Percentiles rank a stretch among this genome's conserved stretches.
Conservation (phyloP, 1,140 invertebrate genomes). For the Carcinoscorpius rotundicauda region DNA sequence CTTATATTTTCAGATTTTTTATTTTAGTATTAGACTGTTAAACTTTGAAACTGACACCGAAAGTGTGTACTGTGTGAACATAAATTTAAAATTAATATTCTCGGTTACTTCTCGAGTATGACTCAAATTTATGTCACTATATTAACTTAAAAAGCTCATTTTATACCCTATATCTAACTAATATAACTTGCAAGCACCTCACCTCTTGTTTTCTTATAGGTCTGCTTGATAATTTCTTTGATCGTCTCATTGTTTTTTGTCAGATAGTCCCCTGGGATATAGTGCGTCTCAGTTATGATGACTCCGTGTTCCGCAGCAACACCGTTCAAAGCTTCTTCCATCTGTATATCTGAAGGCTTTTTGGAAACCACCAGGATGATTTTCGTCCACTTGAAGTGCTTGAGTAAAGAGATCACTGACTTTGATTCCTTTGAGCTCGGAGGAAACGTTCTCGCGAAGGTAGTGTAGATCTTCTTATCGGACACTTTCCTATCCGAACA, state of each 20-base stretch:
- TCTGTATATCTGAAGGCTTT: slow-evolving; percentile 48
- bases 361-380: slow-evolving; percentile 49
- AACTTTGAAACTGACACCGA: no score
- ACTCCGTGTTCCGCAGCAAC: slow-evolving; percentile 46
- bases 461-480: slow-evolving; percentile 55
- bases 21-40: no score
- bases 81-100: not conserved
- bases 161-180: no score
- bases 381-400: slow-evolving; percentile 55
- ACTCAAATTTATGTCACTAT: no score
- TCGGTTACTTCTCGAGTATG: not conserved
- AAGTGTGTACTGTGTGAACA: not conserved
- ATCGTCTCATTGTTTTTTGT: slow-evolving; percentile 18
- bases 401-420: slow-evolving; percentile 51
- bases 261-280: slow-evolving; percentile 21
- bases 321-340: slow-evolving; percentile 47
- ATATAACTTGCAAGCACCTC: not conserved
- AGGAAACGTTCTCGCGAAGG: slow-evolving; percentile 72
- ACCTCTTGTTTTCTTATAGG: slow-evolving; percentile 22
- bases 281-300: slow-evolving; percentile 44
- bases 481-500: slow-evolving; percentile 63
- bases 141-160: no score
- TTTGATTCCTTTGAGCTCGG: slow-evolving; percentile 53
- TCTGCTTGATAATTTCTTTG: slow-evolving; percentile 20
- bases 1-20: no score